Evolutionary conservation across 2,113 vertebrate genomes (phyloP), one percentile per base, ranked within the genome.

Genomic region (Pogonocichla stellata): DNA sequence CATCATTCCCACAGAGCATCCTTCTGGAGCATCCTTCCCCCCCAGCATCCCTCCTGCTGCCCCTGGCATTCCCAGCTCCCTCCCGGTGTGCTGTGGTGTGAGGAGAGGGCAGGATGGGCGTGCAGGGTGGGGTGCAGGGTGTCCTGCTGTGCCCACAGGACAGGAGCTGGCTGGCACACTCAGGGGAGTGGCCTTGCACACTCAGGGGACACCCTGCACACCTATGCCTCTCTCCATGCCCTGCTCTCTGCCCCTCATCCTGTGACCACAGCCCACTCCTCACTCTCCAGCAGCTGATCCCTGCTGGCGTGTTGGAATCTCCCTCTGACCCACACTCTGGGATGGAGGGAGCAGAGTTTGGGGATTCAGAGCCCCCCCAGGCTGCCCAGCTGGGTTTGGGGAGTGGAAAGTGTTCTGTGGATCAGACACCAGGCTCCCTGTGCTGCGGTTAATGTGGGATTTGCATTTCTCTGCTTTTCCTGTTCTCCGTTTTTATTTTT

Each of bases 21-120:
- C 43, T 69, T 14, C 54, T 62, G 62, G 38, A 75, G 87, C 71
- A 54, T 90, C 79, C 71, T 19, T 14, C 34, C 82, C 13, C 2
- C 19, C 8, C 7, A 25, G 73, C 74, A 1, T 57, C 94, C 80
- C 50, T 31, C 45, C 48, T 1, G 1, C 40, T 45, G 53, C 24
- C 31, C 69, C 0, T 2, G 10, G 38, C 42, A 3, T 54, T 54
- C 77, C 77, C 85, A 3, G 8, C 19, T 62, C 14, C 33, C 16
- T 78, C n/a, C 60, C 1, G 4, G 11, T 2, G 1, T 33, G 5
- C 38, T 0, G 8, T 15, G 51, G 33, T 0, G 4, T 5, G 34
- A 31, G 53, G 53, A 66, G 24, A 60, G 42, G 57, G 8, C 4
- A 0, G 38, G 38, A 38, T 38, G 38, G 38, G n/a, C n/a, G n/a